Evolutionary conservation across 2,113 vertebrate species (phyloP), one percentile per base, ranked within the genome.

Genomic region (Rhinopomastus cyanomelas): DNA sequence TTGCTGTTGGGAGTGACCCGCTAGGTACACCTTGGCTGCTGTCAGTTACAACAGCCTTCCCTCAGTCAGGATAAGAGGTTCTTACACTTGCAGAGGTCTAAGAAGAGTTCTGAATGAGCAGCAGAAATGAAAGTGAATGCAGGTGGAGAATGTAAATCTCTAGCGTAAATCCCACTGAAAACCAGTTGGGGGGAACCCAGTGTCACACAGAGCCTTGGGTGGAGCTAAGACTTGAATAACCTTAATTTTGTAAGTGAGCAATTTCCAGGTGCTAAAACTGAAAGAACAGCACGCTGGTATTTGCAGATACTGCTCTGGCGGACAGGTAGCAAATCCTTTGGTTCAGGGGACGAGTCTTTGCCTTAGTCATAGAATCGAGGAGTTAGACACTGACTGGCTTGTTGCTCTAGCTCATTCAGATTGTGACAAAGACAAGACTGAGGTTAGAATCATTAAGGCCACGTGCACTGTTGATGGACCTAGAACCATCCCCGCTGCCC

Each of bases 11-110:
- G 22, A 88, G 75, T 49, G 75, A 64, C 88, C 93, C 92, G 71
- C 87, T 89, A 30, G 2, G 27, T 77, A 48, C 60, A 86, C 72
- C 69, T 81, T 30, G 0, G 75, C 69, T 94, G 85, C 81, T 94
- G 84, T 85, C 89, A 94, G 67, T 92, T 87, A 55, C 72, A 91
- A 53, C 27, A 30, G 85, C 81, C 74, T 84, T 32, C 59, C 48
- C 39, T 61, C 78, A 59, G 12, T 26, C 44, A 72, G 65, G 26
- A 72, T 69, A 66, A 85, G 66, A 46, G 55, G 37, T 22, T 88
- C 90, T 87, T 16, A 39, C 81, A 84, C 71, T 22, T 74, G 37
- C 48, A 69, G 66, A 69, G 69, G 46, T 32, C 37, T 52, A 72
- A 86, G 36, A 86, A 87, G 90, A 92, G 42, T 42, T 79, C 74